Conservation (phyloP, 1,140 invertebrate species). For the Camponotus pennsylvanicus region DNA sequence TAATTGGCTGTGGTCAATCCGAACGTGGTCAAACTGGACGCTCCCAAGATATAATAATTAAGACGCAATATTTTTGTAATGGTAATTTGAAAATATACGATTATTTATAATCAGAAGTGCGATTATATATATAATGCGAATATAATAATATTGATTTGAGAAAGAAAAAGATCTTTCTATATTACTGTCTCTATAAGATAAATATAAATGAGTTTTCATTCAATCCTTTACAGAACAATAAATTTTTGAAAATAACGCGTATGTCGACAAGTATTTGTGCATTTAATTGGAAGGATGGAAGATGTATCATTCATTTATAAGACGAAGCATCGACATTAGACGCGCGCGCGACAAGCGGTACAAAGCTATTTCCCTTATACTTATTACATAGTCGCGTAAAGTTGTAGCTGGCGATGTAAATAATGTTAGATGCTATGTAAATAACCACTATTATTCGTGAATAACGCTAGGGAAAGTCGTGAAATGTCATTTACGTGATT, state of each 20-base stretch:
- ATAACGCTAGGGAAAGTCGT: conserved; percentile 19
- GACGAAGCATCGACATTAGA: conserved; percentile 49
- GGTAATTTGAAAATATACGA: conserved; percentile 11
- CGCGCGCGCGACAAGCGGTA: conserved; percentile 47
- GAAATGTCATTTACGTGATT: conserved; percentile 32
- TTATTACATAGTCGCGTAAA: conserved; percentile 61
- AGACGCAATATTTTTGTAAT: conserved; percentile 31
- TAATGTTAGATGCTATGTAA: conserved; percentile 54
- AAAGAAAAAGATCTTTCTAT: not conserved
- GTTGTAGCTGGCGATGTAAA: conserved; percentile 48
- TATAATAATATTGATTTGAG: conserved; percentile 22
- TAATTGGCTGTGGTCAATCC: no score
- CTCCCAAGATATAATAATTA: no score
- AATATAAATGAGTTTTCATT: conserved; percentile 20
- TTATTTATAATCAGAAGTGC: conserved; percentile 5
- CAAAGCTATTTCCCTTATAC: conserved; percentile 62
- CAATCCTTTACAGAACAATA: not conserved
- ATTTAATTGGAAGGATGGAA: not conserved
- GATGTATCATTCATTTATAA: conserved; percentile 5
- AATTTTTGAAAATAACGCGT: conserved; percentile 19
- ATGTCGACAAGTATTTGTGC: conserved; percentile 39
- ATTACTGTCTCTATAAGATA: conserved; percentile 5
- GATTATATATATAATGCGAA: not conserved
- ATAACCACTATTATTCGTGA: conserved; percentile 61
- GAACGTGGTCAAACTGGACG: no score